Evolutionary conservation across 1,140 invertebrate genomes (phyloP).

Genomic region (Mercenaria mercenaria): DNA sequence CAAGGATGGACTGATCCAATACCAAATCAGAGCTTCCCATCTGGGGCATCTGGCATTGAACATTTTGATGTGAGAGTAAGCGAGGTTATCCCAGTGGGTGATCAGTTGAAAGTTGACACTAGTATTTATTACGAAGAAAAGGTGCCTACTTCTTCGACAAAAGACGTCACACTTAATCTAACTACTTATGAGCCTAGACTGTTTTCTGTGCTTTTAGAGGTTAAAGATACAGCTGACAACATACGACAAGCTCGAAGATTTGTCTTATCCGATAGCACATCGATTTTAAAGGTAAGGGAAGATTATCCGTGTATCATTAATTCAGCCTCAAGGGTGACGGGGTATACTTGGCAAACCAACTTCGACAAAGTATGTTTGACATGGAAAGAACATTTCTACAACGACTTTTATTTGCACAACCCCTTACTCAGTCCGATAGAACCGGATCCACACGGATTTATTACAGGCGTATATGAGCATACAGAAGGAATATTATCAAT

Average conservation of each 20-base stretch:
- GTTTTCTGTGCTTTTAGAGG: constrained; percentile 19
- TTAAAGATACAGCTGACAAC: constrained; percentile 34
- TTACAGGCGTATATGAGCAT: constrained; percentile 71
- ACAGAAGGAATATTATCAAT: constrained; percentile 60
- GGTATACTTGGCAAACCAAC: constrained; percentile 31
- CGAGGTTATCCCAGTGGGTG: not conserved
- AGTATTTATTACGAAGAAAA: not conserved
- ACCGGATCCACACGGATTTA: constrained; percentile 8
- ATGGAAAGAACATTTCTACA: constrained; percentile 29
- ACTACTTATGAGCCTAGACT: not conserved
- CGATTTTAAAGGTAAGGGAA: not conserved
- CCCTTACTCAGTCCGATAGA: constrained; percentile 59
- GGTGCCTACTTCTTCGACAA: too few species aligned
- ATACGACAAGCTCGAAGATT: constrained; percentile 15
- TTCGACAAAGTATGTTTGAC: not conserved
- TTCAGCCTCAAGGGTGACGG: constrained; percentile 4
- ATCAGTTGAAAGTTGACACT: not conserved
- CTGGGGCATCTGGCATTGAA: not conserved
- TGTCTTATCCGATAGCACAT: constrained; percentile 26
- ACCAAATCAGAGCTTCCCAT: not conserved
- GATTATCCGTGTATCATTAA: not conserved
- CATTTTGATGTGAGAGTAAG: constrained; percentile 20
- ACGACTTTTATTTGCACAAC: constrained; percentile 9
- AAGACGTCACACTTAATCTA: not conserved
- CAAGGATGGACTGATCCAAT: constrained; percentile 38